Evolutionary conservation across 2,888 invertebrate species (phyloP).

Genomic region (Polydrusus cervinus): DNA sequence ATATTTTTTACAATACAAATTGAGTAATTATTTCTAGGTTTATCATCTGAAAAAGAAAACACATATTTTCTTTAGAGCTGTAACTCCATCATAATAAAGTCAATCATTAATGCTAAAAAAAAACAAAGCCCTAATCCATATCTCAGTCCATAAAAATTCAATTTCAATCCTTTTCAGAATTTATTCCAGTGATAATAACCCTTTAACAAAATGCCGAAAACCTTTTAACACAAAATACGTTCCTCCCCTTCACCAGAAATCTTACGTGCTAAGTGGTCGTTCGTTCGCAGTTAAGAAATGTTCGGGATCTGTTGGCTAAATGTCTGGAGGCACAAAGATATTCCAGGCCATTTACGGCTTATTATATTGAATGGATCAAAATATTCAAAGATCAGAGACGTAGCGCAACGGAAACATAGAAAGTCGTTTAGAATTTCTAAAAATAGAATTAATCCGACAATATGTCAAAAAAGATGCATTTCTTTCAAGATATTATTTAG

Average conservation of each 20-base stretch:
- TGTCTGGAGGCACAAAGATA: constrained; percentile 21
- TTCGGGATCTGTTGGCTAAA: constrained; percentile 17
- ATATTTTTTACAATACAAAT: no score
- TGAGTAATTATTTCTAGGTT: no score
- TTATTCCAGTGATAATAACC: constrained; percentile 2
- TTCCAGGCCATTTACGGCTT: constrained; percentile 20
- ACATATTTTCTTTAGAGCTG: no score
- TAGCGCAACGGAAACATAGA: neutral
- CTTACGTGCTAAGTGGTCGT: constrained; percentile 20
- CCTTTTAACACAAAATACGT: constrained; percentile 10
- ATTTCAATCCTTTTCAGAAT: neutral
- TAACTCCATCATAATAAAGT: no score
- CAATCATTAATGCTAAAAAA: neutral
- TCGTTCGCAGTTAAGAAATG: constrained; percentile 12
- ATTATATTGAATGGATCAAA: constrained; percentile 16
- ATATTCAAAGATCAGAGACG: neutral
- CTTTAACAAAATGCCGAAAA: constrained; percentile 15
- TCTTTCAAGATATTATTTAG: no score
- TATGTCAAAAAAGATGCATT: no score
- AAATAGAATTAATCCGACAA: no score
- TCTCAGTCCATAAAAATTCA: neutral
- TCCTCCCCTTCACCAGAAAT: neutral
- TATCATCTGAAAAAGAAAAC: no score
- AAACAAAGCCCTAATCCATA: neutral
- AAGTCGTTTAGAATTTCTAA: neutral